These are phyloP conservation scores for Gymnogyps californianus DNA, from an alignment of 2,113 vertebrate genomes.

Conservation along the genomic window DNA sequence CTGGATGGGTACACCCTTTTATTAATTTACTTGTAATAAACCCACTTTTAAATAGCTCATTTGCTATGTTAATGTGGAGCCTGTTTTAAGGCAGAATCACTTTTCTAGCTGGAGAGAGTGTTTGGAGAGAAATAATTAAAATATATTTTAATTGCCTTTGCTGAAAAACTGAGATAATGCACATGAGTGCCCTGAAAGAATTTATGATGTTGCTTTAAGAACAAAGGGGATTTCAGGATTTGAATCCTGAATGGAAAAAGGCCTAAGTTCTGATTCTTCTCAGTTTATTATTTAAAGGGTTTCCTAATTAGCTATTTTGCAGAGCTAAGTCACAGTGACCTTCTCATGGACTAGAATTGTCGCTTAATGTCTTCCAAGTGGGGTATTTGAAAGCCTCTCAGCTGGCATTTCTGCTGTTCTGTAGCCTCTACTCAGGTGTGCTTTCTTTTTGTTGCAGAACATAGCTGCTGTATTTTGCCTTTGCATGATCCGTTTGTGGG, in stretches of 20 bases:
- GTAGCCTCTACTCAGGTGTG: not conserved
- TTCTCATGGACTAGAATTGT: not conserved
- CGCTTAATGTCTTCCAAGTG: not conserved
- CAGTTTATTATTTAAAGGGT: not conserved
- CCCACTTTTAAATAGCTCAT: not conserved
- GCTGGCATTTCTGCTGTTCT: not conserved
- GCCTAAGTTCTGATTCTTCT: not conserved
- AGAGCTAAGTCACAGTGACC: not conserved
- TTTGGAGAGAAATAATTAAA: not conserved
- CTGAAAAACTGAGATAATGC: not conserved
- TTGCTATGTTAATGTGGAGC: not conserved
- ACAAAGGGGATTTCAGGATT: not conserved
- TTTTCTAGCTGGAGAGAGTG: not conserved
- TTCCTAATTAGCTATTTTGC: not conserved
- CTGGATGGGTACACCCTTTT: not conserved
- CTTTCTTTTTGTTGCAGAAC: not conserved
- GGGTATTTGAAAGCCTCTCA: not conserved
- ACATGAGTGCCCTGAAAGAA: not conserved
- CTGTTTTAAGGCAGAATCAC: not conserved
- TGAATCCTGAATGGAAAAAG: not conserved
- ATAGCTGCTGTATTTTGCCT: not conserved
- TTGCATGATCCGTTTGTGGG: not conserved
- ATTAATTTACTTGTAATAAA: not conserved
- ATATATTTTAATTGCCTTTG: not conserved
- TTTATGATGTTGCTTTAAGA: not conserved